phyloP scores from a whole-genome alignment of 2,797 vertebrate genomes.

The Gymnothorax reevesii region DNA sequence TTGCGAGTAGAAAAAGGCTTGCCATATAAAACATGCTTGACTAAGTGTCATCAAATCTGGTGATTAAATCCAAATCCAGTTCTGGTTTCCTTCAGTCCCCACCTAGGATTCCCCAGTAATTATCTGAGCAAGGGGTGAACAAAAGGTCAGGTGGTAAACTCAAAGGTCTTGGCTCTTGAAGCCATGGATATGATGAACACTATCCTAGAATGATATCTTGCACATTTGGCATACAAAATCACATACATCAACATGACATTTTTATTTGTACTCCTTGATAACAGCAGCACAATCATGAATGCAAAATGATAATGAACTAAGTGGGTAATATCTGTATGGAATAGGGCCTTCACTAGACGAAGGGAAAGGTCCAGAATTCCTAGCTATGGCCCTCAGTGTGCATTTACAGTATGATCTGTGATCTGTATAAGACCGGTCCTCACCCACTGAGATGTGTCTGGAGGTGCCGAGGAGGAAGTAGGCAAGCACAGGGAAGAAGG shows the following conservation, averaged over 20 bases:
- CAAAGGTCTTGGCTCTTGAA: too few species aligned
- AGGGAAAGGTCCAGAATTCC: too few species aligned
- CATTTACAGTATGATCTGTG: background rate
- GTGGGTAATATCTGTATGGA: too few species aligned
- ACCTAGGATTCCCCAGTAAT: too few species aligned
- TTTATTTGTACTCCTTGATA: background rate
- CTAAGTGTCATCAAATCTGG: too few species aligned
- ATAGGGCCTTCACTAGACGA: too few species aligned
- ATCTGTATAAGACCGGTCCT: slow-evolving; percentile 52
- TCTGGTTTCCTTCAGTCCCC: too few species aligned
- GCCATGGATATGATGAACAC: too few species aligned
- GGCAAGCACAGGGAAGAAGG: slow-evolving; percentile 86
- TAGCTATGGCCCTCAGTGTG: too few species aligned
- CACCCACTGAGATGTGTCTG: slow-evolving; percentile 92
- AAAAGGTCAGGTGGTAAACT: too few species aligned
- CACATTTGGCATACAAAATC: background rate
- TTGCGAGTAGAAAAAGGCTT: background rate
- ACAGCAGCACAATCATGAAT: background rate
- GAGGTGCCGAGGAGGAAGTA: slow-evolving; percentile 96
- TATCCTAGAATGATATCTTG: background rate
- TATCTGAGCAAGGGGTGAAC: too few species aligned
- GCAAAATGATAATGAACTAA: background rate
- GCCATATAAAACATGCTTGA: background rate
- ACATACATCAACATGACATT: background rate
- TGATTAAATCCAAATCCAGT: too few species aligned